Conservation (phyloP, 2,797 vertebrate genomes). For the Melopsittacus undulatus region DNA sequence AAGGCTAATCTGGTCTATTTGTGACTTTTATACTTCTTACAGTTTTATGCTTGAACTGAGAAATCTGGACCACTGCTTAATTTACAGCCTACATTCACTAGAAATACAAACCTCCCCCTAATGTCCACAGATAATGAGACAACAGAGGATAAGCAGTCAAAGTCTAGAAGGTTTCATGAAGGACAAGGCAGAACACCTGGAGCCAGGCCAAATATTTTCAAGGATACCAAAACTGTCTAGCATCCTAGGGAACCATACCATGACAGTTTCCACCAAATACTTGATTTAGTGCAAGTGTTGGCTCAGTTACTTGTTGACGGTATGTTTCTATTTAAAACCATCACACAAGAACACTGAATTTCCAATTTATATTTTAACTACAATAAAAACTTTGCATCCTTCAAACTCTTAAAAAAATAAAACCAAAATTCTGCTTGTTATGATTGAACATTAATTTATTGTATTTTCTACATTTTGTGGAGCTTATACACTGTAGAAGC, state of each 20-base stretch:
- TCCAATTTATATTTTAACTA: neutral
- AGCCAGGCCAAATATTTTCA: constrained; percentile 13
- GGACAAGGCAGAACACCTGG: neutral
- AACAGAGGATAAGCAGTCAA: neutral
- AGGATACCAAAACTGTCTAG: constrained; percentile 15
- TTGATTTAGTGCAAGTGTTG: neutral
- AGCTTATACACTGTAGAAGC: neutral
- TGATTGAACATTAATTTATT: neutral
- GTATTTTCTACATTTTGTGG: neutral
- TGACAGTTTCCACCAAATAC: neutral
- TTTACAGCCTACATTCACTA: neutral
- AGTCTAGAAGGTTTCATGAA: neutral
- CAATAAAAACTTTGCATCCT: neutral
- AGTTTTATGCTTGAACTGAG: neutral
- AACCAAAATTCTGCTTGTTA: neutral
- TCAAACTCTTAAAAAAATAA: neutral
- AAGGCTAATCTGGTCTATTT: neutral
- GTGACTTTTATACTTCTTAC: neutral
- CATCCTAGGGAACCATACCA: neutral
- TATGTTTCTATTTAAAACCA: constrained; percentile 15
- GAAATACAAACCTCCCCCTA: neutral
- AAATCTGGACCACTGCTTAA: neutral
- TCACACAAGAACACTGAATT: neutral
- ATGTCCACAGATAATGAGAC: neutral
- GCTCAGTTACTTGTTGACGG: neutral